Percentiles rank a stretch among this genome's conserved stretches.
Conservation (phyloP, 2,113 vertebrate genomes). For the Spheniscus mendiculus region DNA sequence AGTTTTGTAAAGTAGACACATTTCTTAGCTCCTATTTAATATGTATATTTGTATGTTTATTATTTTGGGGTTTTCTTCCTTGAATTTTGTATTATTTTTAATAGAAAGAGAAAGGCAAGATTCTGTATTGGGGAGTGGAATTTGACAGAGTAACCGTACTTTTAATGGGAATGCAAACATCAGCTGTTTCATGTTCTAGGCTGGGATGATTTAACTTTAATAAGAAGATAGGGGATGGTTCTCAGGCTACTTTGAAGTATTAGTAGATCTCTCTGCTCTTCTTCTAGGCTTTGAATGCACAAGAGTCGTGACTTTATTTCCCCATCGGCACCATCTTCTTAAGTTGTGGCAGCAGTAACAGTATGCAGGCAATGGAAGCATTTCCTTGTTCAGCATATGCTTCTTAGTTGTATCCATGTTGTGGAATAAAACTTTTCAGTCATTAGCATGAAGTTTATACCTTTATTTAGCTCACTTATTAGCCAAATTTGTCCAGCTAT, state of each 20-base stretch:
- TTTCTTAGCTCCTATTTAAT: neutral
- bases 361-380: neutral
- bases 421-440: neutral
- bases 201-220: neutral
- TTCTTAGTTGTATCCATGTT: neutral
- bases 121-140: neutral
- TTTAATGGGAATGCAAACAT: neutral
- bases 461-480: neutral
- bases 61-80: neutral
- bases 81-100: neutral
- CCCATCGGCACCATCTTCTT: neutral
- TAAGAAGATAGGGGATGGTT: neutral
- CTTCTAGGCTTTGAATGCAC: neutral
- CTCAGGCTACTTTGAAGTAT: neutral
- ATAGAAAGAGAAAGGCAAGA: neutral
- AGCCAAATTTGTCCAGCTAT: neutral
- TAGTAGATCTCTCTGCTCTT: neutral
- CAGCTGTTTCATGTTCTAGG: neutral
- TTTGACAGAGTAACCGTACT: neutral
- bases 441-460: neutral
- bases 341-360: neutral
- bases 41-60: neutral
- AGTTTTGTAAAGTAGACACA: neutral
- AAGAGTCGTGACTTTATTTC: neutral
- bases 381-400: neutral